These are phyloP conservation scores for Drosophila conformis DNA, from an alignment of 2,888 invertebrate species.

Conservation along the genomic window DNA sequence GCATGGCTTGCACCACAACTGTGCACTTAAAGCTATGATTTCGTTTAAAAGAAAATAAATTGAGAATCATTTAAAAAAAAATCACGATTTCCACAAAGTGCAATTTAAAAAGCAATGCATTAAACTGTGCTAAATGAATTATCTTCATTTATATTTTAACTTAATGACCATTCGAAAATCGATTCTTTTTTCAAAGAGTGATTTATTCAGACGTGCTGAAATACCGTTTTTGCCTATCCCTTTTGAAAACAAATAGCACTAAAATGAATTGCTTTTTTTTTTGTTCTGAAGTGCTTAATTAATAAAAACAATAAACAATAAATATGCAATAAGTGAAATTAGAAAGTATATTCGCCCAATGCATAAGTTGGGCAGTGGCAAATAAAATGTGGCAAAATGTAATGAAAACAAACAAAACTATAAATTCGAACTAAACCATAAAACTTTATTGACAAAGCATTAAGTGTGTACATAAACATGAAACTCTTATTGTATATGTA, in stretches of 20 bases:
- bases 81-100: background rate
- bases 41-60: background rate
- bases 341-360: conserved; percentile 24
- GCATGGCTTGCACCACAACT: background rate
- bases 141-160: background rate
- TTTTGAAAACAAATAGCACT: background rate
- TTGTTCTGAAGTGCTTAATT: background rate
- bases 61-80: background rate
- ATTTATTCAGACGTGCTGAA: background rate
- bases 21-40: background rate
- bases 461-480: conserved; percentile 61
- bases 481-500: conserved; percentile 33
- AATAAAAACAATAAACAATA: background rate
- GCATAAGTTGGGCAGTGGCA: conserved; percentile 36
- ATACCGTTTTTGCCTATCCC: background rate
- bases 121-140: background rate
- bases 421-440: conserved; percentile 68
- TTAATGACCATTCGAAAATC: background rate
- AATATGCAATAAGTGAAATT: conserved; percentile 12
- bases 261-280: background rate
- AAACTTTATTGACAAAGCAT: conserved; percentile 71
- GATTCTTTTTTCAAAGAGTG: background rate
- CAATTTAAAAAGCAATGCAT: background rate
- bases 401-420: conserved; percentile 81
- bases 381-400: conserved; percentile 64